Base-by-base conservation (phyloP, 2,888 invertebrate genomes). In the Harmothoe impar region DNA sequence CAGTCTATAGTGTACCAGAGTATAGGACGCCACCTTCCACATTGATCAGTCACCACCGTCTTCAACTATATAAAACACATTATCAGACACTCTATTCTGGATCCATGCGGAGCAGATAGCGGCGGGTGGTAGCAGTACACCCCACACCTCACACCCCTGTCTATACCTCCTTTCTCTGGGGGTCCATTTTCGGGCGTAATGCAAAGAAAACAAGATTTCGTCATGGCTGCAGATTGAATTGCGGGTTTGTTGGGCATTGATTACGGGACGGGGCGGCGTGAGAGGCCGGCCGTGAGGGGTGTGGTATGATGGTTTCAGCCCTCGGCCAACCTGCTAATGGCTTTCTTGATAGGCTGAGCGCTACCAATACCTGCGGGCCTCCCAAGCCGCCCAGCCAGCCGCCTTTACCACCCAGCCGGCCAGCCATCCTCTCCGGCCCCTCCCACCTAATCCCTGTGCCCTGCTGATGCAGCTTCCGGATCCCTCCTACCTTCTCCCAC, bases 161-260 rank as follows among this genome's bases (percentile, higher is more conserved):
- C 62, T 62, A n/a, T 62, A 43, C 77, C 25, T 15, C 77, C 77
- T 81, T 81, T 43, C 81, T 81, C 43, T 35, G 23, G 86, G 33
- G 52, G 86, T 86, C 86, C 56, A 86, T 86, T 86, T 86, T 86
- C 54, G 29, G 52, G 52, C 86, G 29, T 86, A 86, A 86, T 86
- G 86, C 52, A 86, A 86, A 86, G 86, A 86, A 86, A 86, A 86
- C 86, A 52, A 86, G 86, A 86, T 86, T 86, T n/a, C 10, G 86
- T 33, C 29, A 54, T 52, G 86, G 86, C 29, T 25, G 86, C 86
- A 86, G 86, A 86, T 86, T 86, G 86, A 86, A 86, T 86, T 54
- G 86, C 54, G 86, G 86, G 86, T 86, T 86, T 86, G 86, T 86
- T 86, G 86, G 86, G 86, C 33, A n/a, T 54, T 86, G 86, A 54